Evolutionary conservation across 2,797 vertebrate species (phyloP), one percentile per base, ranked within the genome.

Genomic region (Prionace glauca): DNA sequence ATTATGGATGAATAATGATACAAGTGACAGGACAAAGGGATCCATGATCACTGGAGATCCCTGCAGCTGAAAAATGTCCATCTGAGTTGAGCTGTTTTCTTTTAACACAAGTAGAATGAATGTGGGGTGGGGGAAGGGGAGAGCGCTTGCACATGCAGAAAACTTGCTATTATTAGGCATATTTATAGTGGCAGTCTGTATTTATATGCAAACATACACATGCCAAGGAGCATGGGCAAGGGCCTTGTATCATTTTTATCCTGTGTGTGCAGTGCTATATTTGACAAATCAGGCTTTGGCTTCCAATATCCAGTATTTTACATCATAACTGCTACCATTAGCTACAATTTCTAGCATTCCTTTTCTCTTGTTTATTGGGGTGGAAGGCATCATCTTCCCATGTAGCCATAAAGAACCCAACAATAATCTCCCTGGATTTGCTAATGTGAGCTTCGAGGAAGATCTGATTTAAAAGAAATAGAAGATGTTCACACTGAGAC

Each of bases 1-100:
- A 29, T 94, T 41, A 41, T 71, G 92, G 65, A 14, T 72, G 92
- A 94, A 94, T 69, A 94, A 72, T 94, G 67, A 45, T 18, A 94
- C 41, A 94, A 50, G 67, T 45, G 69, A 94, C 92, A 94, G 69
- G 92, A 72, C 92, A 41, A 72, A 94, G 24, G 65, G 92, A 41
- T 45, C 11, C 36, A 94, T 26, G 41, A 45, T 93, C 91, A 93
- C 65, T 69, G 91, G 22, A 93, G 65, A 8, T 71, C 60, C 62
- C 60, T 93, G 91, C 91, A 94, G 92, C 92, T 94, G 92, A 94
- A 72, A 45, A 41, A 72, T 41, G 24, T 45, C n/a, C 26, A 24
- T 71, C 69, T 94, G 41, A 94, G 36, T 69, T 71, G 22, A 71
- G 69, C 62, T 93, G 91, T 72, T 94, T 94, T 26, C 10, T 72